A percentile compares a stretch with the other conserved stretches of the same genome.
Conservation (phyloP, 2,797 vertebrate genomes). For the Oreortyx pictus region DNA sequence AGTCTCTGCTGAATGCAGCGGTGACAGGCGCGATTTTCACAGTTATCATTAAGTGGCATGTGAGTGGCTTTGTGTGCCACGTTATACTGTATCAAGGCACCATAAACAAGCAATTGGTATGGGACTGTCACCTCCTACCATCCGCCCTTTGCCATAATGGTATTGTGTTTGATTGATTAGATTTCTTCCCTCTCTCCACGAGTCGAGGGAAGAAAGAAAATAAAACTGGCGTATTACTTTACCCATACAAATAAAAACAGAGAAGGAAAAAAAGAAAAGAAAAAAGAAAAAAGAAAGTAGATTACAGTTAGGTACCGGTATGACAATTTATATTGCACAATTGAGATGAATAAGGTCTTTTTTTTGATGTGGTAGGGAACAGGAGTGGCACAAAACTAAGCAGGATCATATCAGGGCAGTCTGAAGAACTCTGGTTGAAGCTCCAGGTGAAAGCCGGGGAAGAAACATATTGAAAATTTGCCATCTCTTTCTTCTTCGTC, state of each 20-base stretch:
- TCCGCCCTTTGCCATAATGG: neutral
- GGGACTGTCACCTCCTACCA: neutral
- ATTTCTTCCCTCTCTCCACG: rapidly evolving
- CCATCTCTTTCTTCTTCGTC: neutral
- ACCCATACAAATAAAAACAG: neutral
- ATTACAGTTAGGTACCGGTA: rapidly evolving
- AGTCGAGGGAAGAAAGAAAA: neutral
- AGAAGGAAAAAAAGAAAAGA: too few relatives aligned
- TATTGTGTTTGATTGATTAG: neutral
- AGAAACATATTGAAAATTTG: neutral
- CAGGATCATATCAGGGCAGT: neutral
- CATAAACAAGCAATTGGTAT: constrained; percentile 27
- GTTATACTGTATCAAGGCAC: constrained; percentile 48
- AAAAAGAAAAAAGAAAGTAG: neutral
- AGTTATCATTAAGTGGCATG: constrained; percentile 51
- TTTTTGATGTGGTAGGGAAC: neutral
- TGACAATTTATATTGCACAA: rapidly evolving
- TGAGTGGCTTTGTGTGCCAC: constrained; percentile 56
- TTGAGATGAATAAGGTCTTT: neutral
- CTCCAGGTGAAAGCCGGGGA: neutral
- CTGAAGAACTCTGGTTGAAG: neutral
- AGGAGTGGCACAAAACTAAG: neutral
- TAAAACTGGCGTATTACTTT: neutral
- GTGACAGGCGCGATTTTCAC: constrained; percentile 67
- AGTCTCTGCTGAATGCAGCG: constrained; percentile 41